Evolutionary conservation across 1,140 invertebrate genomes (phyloP).

Genomic region (Diachasmimorpha longicaudata): DNA sequence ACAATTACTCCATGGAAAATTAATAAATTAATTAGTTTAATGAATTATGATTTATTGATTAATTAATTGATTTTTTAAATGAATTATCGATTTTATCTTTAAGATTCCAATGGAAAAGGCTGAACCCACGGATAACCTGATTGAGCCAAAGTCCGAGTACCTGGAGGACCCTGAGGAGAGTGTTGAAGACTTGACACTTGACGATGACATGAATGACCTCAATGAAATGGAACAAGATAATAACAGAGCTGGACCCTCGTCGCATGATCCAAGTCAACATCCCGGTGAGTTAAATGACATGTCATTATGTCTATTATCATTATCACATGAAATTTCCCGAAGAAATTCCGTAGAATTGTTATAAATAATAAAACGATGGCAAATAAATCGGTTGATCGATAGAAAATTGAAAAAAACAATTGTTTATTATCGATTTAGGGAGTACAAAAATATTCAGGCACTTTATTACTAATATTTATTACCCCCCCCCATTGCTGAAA

Average conservation of each 20-base stretch:
- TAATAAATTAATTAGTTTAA: not conserved
- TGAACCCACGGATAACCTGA: conserved; percentile 63
- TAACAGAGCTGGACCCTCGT: conserved; percentile 62
- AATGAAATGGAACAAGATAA: conserved; percentile 69
- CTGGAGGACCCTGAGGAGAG: conserved; percentile 77
- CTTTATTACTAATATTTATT: no score
- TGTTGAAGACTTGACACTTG: conserved; percentile 82
- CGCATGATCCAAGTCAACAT: conserved; percentile 61
- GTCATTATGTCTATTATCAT: conserved; percentile 2
- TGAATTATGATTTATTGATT: no score
- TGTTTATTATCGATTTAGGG: no score
- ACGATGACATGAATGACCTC: conserved; percentile 74
- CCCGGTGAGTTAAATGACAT: conserved; percentile 54
- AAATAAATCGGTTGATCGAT: not conserved
- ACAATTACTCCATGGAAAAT: not conserved
- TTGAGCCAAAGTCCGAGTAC: conserved; percentile 80
- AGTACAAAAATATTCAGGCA: no score
- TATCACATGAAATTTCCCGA: no score
- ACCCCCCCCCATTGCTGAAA: no score
- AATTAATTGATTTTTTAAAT: not conserved
- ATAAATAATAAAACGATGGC: conserved; percentile 12
- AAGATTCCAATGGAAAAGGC: conserved; percentile 60
- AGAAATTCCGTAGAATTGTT: not conserved
- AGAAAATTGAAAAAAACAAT: no score
- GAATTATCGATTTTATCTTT: conserved; percentile 10